Conservation (phyloP, 2,888 invertebrate genomes). For the Drosophila helvetica region DNA sequence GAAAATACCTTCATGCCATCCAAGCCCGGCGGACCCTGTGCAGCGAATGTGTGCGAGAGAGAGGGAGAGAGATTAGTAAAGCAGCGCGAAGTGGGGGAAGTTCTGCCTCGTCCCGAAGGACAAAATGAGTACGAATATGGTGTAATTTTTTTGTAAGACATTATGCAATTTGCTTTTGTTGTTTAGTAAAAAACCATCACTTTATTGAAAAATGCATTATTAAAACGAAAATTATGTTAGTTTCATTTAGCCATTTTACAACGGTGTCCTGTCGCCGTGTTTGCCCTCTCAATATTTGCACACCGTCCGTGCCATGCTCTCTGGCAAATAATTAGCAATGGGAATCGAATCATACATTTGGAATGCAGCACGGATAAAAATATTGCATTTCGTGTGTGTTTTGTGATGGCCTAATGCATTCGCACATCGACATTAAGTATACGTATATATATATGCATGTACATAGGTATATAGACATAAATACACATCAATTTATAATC, state of each 20-base stretch:
- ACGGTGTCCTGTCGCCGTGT: conserved; percentile 29
- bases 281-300: conserved; percentile 20
- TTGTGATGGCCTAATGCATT: conserved; percentile 48
- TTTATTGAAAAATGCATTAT: conserved; percentile 78
- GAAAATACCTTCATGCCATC: conserved; percentile 96
- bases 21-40: conserved; percentile 95
- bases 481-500: conserved; percentile 54
- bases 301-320: conserved; percentile 23
- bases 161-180: conserved; percentile 20
- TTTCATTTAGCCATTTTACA: conserved; percentile 67
- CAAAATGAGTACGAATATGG: conserved; percentile 5
- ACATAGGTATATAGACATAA: conserved; percentile 51
- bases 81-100: background rate
- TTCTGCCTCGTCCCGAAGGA: conserved; percentile 13
- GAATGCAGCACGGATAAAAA: conserved; percentile 49
- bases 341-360: conserved; percentile 36
- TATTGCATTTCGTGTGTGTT: conserved; percentile 29
- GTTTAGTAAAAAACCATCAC: conserved; percentile 79
- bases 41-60: conserved; percentile 50
- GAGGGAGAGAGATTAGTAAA: conserved; percentile 42
- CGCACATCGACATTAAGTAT: conserved; percentile 39
- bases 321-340: conserved; percentile 30
- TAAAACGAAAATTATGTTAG: conserved; percentile 72
- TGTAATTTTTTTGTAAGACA: background rate
- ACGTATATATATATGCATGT: conserved; percentile 23